These are phyloP conservation scores for Linnaemya tessellans DNA, from an alignment of 2,888 invertebrate species.

Conservation along the genomic window DNA sequence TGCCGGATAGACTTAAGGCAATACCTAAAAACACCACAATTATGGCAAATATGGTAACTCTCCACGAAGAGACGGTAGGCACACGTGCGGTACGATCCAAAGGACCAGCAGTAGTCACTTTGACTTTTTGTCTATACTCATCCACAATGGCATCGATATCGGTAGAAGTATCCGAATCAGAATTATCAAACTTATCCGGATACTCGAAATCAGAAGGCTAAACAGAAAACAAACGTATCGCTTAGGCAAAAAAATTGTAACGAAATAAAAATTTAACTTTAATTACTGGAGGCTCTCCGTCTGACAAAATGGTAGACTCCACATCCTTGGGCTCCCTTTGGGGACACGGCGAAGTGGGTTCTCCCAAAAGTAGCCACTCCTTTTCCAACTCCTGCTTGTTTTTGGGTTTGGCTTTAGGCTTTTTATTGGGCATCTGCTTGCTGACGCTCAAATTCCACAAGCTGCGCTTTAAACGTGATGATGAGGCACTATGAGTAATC, in stretches of 20 bases:
- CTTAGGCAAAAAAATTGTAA: not conserved
- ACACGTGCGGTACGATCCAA: slow-evolving; percentile 81
- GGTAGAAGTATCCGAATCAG: slow-evolving; percentile 89
- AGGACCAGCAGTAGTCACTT: slow-evolving; percentile 84
- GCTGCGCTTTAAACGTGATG: slow-evolving; percentile 77
- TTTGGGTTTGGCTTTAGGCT: slow-evolving; percentile 77
- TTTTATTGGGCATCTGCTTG: slow-evolving; percentile 78
- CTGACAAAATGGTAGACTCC: slow-evolving; percentile 82
- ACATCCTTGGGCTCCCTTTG: slow-evolving; percentile 80
- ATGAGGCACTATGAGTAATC: slow-evolving; percentile 76
- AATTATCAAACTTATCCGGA: slow-evolving; percentile 84
- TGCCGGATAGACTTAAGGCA: slow-evolving; percentile 78
- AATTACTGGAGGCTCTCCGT: slow-evolving; percentile 80
- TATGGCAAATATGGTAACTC: slow-evolving; percentile 81
- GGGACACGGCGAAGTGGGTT: slow-evolving; percentile 82
- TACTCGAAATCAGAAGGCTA: slow-evolving; percentile 82
- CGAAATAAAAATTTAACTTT: no score
- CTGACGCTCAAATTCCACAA: slow-evolving; percentile 81
- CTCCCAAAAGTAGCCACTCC: slow-evolving; percentile 83
- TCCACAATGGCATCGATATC: slow-evolving; percentile 91
- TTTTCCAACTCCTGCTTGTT: slow-evolving; percentile 82
- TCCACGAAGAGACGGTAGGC: slow-evolving; percentile 82
- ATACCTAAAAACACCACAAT: slow-evolving; percentile 79
- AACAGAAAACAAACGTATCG: not conserved
- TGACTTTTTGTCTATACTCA: slow-evolving; percentile 89